A percentile compares a stretch with the other conserved stretches of the same genome.
These are phyloP conservation scores for Cybosia mesomella DNA, from an alignment of 2,888 invertebrate genomes.

Conservation along the genomic window DNA sequence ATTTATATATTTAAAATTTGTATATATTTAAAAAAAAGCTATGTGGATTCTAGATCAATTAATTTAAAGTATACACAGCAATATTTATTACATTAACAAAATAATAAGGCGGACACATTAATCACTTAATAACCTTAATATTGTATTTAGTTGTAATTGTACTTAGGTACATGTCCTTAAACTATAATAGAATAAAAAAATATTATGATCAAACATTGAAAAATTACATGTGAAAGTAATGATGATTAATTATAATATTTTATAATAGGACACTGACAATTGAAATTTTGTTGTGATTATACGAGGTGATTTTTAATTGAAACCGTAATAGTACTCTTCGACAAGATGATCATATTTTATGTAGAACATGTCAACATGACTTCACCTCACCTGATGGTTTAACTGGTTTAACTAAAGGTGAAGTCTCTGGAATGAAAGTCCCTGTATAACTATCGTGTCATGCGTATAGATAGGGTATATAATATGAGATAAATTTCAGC, in stretches of 20 bases:
- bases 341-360: too few species aligned
- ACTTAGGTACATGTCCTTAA: background rate
- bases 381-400: too few species aligned
- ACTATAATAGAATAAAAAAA: background rate
- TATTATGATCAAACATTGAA: background rate
- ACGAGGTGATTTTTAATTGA: conserved; percentile 2
- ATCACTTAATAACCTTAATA: background rate
- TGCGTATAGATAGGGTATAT: too few species aligned
- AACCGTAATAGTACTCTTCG: too few species aligned
- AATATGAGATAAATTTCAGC: too few species aligned
- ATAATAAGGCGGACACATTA: background rate
- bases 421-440: too few species aligned
- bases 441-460: too few species aligned
- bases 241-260: conserved; percentile 2
- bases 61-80: background rate
- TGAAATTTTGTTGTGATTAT: background rate
- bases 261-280: background rate
- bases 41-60: too few species aligned
- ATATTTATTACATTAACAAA: background rate
- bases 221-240: background rate
- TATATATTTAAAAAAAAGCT: background rate
- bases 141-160: too few species aligned
- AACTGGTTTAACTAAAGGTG: too few species aligned
- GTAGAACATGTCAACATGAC: too few species aligned
- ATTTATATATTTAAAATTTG: too few species aligned